Conservation (phyloP, 2,113 vertebrate genomes). For the Silurus glanis region DNA sequence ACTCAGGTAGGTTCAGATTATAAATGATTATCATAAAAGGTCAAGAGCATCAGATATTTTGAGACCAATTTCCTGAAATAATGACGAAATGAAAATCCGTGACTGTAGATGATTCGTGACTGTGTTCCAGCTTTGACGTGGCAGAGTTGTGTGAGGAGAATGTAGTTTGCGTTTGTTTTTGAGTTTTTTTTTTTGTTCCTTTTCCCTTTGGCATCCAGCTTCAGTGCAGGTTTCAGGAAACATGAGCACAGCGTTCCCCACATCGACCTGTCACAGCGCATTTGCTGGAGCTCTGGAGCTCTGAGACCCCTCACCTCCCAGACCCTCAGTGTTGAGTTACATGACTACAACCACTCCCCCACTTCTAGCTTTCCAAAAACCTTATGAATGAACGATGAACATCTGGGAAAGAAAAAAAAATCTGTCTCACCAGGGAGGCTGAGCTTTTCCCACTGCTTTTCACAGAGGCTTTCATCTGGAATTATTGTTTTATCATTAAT, state of each 20-base stretch:
- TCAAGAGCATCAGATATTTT: background rate
- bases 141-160: background rate
- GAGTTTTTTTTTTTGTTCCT: slow-evolving; percentile 26
- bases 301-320: slow-evolving; percentile 53
- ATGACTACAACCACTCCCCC: slow-evolving; percentile 9
- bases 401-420: slow-evolving; percentile 29
- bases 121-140: background rate
- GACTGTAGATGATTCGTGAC: background rate
- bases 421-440: background rate
- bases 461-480: background rate
- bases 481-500: too few species aligned
- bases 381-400: slow-evolving; percentile 43
- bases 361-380: slow-evolving; percentile 25
- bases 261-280: slow-evolving; percentile 55
- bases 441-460: background rate
- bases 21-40: background rate
- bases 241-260: slow-evolving; percentile 44
- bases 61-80: background rate
- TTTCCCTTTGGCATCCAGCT: slow-evolving; percentile 36
- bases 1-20: background rate
- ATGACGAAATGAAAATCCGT: background rate
- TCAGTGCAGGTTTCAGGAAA: slow-evolving; percentile 51
- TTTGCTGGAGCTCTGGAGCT: slow-evolving; percentile 50
- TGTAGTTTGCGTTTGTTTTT: background rate
- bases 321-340: slow-evolving; percentile 53